Conservation (phyloP, 1,140 invertebrate genomes). For the roundworm (Caenorhabditis elegans) region WBcel235 BX284605.5:10974501-10975000, state of each 20-base stretch:
- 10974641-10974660: neutral
- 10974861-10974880: neutral
- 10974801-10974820: neutral
- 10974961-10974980: neutral
- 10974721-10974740: neutral
- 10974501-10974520: neutral
- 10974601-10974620: neutral
- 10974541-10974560: neutral
- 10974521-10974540: neutral
- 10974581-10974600: neutral
- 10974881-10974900: neutral
- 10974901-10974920: neutral
- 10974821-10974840: neutral
- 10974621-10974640: neutral
- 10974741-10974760: neutral
- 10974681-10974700: neutral
- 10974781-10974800: neutral
- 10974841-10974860: slow-evolving; percentile 7
- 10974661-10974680: neutral
- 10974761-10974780: neutral
- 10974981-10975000: neutral
- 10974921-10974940: neutral
- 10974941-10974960: neutral
- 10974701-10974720: neutral
- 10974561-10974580: neutral